These are phyloP conservation scores for Cataglyphis rosenhaueri DNA, from an alignment of 2,888 invertebrate genomes.

Conservation along the genomic window DNA sequence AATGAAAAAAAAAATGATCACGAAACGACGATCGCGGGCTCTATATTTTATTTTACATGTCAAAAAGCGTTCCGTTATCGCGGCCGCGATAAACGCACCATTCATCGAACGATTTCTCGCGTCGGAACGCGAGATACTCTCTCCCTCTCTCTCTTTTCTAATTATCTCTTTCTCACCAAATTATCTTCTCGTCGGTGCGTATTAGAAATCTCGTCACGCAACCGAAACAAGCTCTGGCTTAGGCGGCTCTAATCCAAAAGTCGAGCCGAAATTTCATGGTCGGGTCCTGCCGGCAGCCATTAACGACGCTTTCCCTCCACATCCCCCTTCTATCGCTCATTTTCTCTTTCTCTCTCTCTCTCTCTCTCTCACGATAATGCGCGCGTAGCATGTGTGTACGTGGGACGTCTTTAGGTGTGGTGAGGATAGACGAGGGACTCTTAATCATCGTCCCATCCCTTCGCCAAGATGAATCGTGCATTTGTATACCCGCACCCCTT, in stretches of 20 bases:
- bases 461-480: conserved; percentile 75
- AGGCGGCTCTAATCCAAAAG: conserved; percentile 55
- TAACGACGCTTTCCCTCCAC: conserved; percentile 56
- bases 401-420: conserved; percentile 57
- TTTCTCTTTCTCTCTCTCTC: neutral
- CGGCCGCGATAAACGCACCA: neutral
- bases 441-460: conserved; percentile 77
- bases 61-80: neutral
- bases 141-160: neutral
- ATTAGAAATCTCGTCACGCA: conserved; percentile 27
- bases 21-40: neutral
- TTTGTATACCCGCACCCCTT: conserved; percentile 76
- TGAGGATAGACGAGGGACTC: conserved; percentile 72
- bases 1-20: neutral
- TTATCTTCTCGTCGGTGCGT: neutral
- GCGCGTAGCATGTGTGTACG: conserved; percentile 39
- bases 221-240: conserved; percentile 25
- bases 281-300: conserved; percentile 57
- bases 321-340: conserved; percentile 12
- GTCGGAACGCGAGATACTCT: neutral
- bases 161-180: conserved; percentile 4
- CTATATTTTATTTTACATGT: neutral
- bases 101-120: neutral
- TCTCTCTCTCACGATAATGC: conserved; percentile 15
- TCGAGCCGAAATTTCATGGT: conserved; percentile 66